Conservation (phyloP, 2,888 invertebrate genomes). For the Cerastis rubricosa region DNA sequence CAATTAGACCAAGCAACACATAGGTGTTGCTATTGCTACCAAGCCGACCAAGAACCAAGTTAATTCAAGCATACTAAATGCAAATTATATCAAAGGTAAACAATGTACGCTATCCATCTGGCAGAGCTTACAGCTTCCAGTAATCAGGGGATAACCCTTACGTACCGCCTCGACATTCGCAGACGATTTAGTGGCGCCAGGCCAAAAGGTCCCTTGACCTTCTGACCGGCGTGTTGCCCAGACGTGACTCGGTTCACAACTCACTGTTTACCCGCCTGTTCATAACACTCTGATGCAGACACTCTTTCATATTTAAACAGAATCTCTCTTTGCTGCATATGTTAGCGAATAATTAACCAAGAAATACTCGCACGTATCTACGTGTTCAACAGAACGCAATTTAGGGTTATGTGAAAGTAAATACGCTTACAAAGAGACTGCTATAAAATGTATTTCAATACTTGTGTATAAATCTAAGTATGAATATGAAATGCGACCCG, state of each 20-base stretch:
- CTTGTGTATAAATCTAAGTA: conserved; percentile 30
- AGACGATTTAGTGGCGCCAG: conserved; percentile 78
- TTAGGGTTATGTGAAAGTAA: conserved; percentile 52
- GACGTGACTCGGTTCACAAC: conserved; percentile 76
- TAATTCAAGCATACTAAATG: conserved; percentile 32
- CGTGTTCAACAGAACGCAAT: conserved; percentile 38
- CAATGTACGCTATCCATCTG: conserved; percentile 35
- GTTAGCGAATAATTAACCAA: conserved; percentile 57
- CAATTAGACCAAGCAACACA: background rate
- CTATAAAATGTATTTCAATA: conserved; percentile 50
- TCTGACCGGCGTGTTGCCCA: conserved; percentile 68
- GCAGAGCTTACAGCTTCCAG: conserved; percentile 41
- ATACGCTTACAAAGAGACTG: conserved; percentile 54
- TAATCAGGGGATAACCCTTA: conserved; percentile 72
- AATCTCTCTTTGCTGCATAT: conserved; percentile 51
- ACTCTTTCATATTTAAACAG: conserved; percentile 41
- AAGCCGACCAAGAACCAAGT: conserved; percentile 6
- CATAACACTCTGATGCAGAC: conserved; percentile 53
- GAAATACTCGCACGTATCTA: conserved; percentile 12
- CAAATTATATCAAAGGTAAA: conserved; percentile 42
- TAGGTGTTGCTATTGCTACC: too few species aligned
- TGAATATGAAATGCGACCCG: conserved; percentile 39
- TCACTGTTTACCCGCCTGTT: conserved; percentile 46
- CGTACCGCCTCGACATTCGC: conserved; percentile 70
- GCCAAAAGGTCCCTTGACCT: conserved; percentile 76